A percentile compares a stretch with the other conserved stretches of the same genome.
These are phyloP conservation scores for Picus viridis DNA, from an alignment of 2,797 vertebrate genomes.

Conservation along the genomic window DNA sequence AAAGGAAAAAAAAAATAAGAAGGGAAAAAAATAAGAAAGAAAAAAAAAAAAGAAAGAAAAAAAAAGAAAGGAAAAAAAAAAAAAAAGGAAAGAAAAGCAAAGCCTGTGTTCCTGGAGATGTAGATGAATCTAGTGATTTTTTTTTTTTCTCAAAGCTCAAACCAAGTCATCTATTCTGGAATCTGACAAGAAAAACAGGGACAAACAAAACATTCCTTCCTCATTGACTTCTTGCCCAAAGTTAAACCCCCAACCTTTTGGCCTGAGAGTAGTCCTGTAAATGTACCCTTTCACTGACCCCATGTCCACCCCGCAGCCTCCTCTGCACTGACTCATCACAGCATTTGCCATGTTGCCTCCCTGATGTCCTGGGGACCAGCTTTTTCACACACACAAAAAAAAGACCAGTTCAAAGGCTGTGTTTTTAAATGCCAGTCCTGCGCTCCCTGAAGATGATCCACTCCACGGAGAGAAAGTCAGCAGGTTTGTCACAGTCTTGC, in stretches of 20 bases:
- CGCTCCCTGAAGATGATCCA: neutral
- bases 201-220: neutral
- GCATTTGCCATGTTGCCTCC: neutral
- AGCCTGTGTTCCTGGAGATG: neutral
- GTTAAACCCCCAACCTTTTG: neutral
- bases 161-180: neutral
- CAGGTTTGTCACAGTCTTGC: conserved; percentile 31
- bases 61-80: no score
- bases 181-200: neutral
- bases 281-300: neutral
- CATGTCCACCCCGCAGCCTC: neutral
- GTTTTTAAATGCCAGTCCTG: neutral
- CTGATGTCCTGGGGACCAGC: neutral
- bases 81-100: neutral
- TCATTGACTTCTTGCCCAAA: neutral
- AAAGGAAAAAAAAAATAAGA: no score
- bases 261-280: neutral
- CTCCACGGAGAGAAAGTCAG: neutral
- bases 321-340: neutral
- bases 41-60: no score
- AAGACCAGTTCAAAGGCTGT: neutral
- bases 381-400: neutral
- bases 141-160: neutral
- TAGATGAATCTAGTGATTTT: neutral
- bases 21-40: no score